Evolutionary conservation across 2,113 vertebrate species (phyloP), one percentile per base, ranked within the genome.

Genomic region (Prinia subflava): DNA sequence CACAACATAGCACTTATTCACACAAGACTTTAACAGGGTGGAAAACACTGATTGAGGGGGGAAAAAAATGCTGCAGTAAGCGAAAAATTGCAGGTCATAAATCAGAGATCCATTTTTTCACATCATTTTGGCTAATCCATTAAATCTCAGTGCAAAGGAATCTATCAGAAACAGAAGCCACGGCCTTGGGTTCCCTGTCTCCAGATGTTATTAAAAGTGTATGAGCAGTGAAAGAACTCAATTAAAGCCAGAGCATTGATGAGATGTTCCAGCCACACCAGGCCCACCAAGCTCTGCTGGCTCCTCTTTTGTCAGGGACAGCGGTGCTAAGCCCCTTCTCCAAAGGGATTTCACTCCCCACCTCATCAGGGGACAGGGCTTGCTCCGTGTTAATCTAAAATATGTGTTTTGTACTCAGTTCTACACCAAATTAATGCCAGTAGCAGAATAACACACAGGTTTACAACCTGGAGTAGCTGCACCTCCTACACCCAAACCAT

Each of bases 21-120:
- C 97, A 97, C 91, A 67, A 24, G 94, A 65, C 94, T 92, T 96
- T 94, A 96, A 97, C 96, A 75, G 97, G 96, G 94, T 94, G 93
- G 96, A 95, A 97, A 97, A 97, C 80, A 89, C 80, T 8, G 92
- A 97, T 94, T 76, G 93, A 95, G 83, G 73, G 55, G 62, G 41
- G 21, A 88, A 97, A 93, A 97, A 98, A 95, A 88, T 69, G 96
- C 97, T 94, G 56, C 92, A 95, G 96, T 98, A 97, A 98, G 98
- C 98, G 97, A 97, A 98, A 98, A 98, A 97, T 96, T 95, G 95
- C 97, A 97, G 97, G 94, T 98, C 93, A 95, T 98, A 98, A 98
- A 98, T 99, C 98, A 98, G 97, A 96, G 97, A 98, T 98, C 97
- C 97, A 95, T 96, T 98, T 98, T 97, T 97, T 97, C 97, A 97